phyloP scores from a whole-genome alignment of 2,113 vertebrate genomes.

The Monopterus albus region DNA sequence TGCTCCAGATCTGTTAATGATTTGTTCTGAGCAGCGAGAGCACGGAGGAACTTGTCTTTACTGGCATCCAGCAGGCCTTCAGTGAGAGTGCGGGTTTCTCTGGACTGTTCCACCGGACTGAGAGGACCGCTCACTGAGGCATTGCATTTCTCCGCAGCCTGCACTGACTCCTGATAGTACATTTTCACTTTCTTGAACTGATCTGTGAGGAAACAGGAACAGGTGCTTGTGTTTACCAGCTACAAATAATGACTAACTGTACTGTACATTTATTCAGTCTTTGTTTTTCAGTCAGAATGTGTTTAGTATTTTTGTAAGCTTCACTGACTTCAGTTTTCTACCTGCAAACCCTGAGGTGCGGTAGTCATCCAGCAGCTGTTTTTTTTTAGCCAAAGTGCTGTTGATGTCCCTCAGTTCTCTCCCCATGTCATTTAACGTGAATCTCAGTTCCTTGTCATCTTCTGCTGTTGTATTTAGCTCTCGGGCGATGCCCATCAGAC shows the following conservation, averaged over 20 bases:
- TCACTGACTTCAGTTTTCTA: no score
- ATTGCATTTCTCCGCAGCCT: constrained; percentile 71
- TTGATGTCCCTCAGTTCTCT: constrained; percentile 77
- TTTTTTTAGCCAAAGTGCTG: constrained; percentile 67
- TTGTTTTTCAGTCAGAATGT: no score
- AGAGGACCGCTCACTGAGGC: constrained; percentile 62
- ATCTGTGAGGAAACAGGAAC: constrained; percentile 74
- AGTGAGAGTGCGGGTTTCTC: background rate
- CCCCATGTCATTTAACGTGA: constrained; percentile 59
- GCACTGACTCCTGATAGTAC: constrained; percentile 73
- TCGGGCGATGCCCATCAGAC: constrained; percentile 62
- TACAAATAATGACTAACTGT: background rate
- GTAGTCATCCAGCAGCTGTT: constrained; percentile 70
- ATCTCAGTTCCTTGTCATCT: constrained; percentile 57
- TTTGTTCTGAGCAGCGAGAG: constrained; percentile 70
- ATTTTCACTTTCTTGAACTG: constrained; percentile 80
- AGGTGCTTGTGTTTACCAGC: background rate
- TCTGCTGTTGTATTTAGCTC: constrained; percentile 67
- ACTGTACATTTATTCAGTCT: background rate
- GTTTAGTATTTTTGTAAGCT: background rate
- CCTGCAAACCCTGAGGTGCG: constrained; percentile 76
- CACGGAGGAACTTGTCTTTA: constrained; percentile 63
- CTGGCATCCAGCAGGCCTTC: constrained; percentile 68
- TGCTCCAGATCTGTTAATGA: constrained; percentile 80
- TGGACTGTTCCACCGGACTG: constrained; percentile 75